phyloP scores from a whole-genome alignment of 2,888 invertebrate genomes.

The Vannuccia rotundouncinata region DNA sequence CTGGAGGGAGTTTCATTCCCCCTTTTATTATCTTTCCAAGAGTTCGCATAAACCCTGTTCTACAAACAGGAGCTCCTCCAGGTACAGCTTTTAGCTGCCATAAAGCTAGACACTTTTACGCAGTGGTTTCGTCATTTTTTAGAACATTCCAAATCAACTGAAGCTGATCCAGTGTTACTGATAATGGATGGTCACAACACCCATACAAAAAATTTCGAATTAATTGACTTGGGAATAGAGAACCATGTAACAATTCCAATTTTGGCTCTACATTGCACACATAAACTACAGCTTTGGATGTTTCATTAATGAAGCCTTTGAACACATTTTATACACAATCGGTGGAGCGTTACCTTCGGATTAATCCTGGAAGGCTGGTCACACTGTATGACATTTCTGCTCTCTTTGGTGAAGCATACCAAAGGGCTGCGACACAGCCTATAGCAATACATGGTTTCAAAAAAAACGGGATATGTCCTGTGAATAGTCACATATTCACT shows the following conservation, averaged over 20 bases:
- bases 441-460: background rate
- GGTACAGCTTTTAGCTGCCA: conserved; percentile 45
- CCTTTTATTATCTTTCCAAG: conserved; percentile 46
- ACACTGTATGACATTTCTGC: background rate
- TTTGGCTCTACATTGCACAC: conserved; percentile 52
- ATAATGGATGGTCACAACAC: conserved; percentile 51
- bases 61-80: conserved; percentile 47
- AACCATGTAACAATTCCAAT: conserved; percentile 49
- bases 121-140: conserved; percentile 53
- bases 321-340: conserved; percentile 42
- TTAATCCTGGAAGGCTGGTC: conserved; percentile 41
- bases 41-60: conserved; percentile 45
- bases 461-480: conserved; percentile 18
- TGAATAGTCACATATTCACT: conserved; percentile 37
- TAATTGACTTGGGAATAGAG: conserved; percentile 47
- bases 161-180: conserved; percentile 46
- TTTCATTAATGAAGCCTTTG: conserved; percentile 43
- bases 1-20: conserved; percentile 42
- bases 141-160: conserved; percentile 43
- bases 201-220: conserved; percentile 46
- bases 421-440: background rate
- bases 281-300: conserved; percentile 45
- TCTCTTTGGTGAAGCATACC: conserved; percentile 12
- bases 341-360: conserved; percentile 42
- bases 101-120: conserved; percentile 43